Percentiles rank a stretch among this genome's conserved stretches.
Evolutionary conservation across 2,113 vertebrate genomes (phyloP).

Genomic region (Notothenia coriiceps): DNA sequence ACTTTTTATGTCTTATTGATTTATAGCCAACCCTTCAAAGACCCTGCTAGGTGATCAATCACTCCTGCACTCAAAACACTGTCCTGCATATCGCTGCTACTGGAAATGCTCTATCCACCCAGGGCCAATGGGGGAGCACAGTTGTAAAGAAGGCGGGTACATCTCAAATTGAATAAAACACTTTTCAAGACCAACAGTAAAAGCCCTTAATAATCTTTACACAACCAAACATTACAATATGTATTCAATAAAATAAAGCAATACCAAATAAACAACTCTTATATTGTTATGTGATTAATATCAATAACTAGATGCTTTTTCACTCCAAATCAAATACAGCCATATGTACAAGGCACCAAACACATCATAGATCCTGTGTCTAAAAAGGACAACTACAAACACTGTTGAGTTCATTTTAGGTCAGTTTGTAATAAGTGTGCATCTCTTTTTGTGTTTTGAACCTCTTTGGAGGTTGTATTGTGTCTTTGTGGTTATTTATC

Average conservation of each 20-base stretch:
- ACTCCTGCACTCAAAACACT: slow-evolving; percentile 38
- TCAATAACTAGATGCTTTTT: neutral
- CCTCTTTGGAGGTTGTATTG: neutral
- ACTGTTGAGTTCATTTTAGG: neutral
- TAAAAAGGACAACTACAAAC: neutral
- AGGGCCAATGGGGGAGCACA: too few species aligned
- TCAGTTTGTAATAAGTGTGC: too few species aligned
- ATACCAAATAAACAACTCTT: neutral
- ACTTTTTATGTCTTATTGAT: slow-evolving; percentile 66
- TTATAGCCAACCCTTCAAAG: slow-evolving; percentile 55
- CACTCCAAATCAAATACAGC: neutral
- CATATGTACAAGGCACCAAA: neutral
- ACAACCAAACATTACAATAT: neutral
- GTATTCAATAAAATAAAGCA: neutral
- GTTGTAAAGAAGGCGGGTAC: neutral
- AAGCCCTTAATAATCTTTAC: neutral
- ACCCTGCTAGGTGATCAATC: slow-evolving; percentile 60
- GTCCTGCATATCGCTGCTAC: slow-evolving; percentile 6
- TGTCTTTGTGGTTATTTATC: neutral
- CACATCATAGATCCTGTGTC: too few species aligned
- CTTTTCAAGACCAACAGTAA: neutral
- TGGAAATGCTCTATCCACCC: slow-evolving; percentile 29
- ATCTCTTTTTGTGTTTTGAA: neutral
- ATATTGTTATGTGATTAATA: neutral
- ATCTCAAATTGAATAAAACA: neutral